Evolutionary conservation across 2,797 vertebrate species (phyloP).

Genomic region (Cyclura pinguis): DNA sequence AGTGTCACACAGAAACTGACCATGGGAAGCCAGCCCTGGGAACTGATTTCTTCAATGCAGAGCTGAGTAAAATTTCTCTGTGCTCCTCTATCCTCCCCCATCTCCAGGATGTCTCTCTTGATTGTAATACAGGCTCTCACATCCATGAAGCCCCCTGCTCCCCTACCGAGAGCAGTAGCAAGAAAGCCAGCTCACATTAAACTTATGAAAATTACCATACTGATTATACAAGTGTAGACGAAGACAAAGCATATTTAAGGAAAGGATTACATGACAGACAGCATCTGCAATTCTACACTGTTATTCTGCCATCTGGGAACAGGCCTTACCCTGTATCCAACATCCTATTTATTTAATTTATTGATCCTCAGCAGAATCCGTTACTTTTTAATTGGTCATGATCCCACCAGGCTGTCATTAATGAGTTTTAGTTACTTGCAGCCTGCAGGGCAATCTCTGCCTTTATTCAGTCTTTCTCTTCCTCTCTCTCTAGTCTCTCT

Average conservation of each 20-base stretch:
- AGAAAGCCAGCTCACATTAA: neutral
- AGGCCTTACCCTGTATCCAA: neutral
- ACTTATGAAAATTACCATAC: conserved; percentile 36
- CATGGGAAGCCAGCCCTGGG: neutral
- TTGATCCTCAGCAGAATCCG: neutral
- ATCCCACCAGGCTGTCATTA: neutral
- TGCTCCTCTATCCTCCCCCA: fast-evolving
- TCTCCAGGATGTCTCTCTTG: neutral
- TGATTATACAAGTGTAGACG: neutral
- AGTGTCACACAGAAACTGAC: neutral
- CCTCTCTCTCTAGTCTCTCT: neutral
- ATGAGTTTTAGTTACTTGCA: fast-evolving
- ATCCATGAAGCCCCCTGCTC: fast-evolving
- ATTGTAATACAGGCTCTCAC: fast-evolving
- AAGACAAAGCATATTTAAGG: conserved; percentile 16
- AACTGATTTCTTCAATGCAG: fast-evolving
- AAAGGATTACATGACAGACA: conserved; percentile 5
- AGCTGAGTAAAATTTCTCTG: neutral
- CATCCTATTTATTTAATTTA: conserved; percentile 26
- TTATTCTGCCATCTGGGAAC: neutral
- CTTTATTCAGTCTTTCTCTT: neutral
- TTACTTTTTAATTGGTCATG: neutral
- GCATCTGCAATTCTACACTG: neutral
- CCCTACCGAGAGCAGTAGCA: neutral
- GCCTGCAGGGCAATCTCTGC: fast-evolving